These are phyloP conservation scores for Thecophora atra DNA, from an alignment of 2,888 invertebrate genomes.

Conservation along the genomic window DNA sequence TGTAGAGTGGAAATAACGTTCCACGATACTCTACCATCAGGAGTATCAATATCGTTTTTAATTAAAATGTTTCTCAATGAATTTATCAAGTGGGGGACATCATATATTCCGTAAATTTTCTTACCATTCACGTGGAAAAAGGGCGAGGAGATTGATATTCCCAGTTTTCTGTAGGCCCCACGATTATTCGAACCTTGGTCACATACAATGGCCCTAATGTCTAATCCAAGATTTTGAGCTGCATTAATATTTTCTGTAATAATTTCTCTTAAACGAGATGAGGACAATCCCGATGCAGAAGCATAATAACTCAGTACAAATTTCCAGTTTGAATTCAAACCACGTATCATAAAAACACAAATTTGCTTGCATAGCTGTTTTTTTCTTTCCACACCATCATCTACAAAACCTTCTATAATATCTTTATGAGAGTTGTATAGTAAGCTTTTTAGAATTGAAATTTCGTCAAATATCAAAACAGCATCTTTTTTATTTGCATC, in stretches of 20 bases:
- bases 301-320: not conserved
- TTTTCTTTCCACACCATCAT: slow-evolving; percentile 3
- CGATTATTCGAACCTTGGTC: not conserved
- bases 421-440: not conserved
- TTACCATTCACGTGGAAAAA: not conserved
- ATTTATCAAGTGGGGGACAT: not conserved
- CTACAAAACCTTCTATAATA: not conserved
- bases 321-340: not conserved
- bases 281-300: not conserved
- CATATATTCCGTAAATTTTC: not conserved
- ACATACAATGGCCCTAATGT: not conserved
- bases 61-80: not conserved
- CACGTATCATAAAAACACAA: not conserved
- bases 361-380: not conserved
- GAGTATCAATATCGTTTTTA: not conserved
- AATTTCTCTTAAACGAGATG: not conserved
- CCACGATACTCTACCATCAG: slow-evolving; percentile 1
- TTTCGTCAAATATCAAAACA: not conserved
- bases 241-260: not conserved
- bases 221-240: not conserved
- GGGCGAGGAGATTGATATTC: not conserved
- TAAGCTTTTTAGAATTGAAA: not conserved
- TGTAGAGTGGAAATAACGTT: not conserved
- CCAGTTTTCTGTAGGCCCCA: not conserved
- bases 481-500: not conserved